These are phyloP conservation scores for Hylaea fasciaria DNA, from an alignment of 2,888 invertebrate species.

Conservation along the genomic window DNA sequence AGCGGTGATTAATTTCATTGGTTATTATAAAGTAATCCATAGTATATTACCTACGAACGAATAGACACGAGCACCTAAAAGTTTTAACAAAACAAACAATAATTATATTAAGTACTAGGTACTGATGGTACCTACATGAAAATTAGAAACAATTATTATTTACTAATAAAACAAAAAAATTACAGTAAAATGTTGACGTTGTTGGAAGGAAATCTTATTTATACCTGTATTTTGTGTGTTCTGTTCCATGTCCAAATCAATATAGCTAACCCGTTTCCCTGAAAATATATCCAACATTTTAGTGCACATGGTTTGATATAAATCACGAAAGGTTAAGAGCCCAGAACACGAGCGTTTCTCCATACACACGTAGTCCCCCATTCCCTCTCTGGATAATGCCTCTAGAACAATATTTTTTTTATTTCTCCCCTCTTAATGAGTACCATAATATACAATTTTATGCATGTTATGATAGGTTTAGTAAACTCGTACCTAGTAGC, in stretches of 20 bases:
- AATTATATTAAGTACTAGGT: too few species aligned
- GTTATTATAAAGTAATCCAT: neutral
- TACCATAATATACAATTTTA: too few species aligned
- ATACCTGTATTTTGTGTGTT: slow-evolving; percentile 50
- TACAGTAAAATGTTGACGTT: neutral
- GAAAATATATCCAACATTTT: slow-evolving; percentile 39
- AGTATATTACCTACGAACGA: slow-evolving; percentile 70
- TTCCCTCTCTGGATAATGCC: too few species aligned
- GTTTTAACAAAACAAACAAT: slow-evolving; percentile 38
- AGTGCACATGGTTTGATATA: too few species aligned
- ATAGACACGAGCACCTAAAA: slow-evolving; percentile 75
- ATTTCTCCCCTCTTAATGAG: too few species aligned
- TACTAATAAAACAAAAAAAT: neutral
- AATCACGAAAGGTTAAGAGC: too few species aligned
- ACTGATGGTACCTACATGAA: too few species aligned
- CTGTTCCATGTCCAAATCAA: slow-evolving; percentile 60
- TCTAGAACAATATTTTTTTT: too few species aligned
- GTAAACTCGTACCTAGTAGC: too few species aligned
- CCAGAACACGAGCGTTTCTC: too few species aligned
- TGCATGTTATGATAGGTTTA: too few species aligned
- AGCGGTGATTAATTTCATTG: slow-evolving; percentile 6
- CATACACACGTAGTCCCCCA: too few species aligned
- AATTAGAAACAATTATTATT: slow-evolving; percentile 16
- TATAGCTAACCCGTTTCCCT: slow-evolving; percentile 51
- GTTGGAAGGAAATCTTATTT: neutral